These are phyloP conservation scores for Heliconius hermathena DNA, from an alignment of 1,140 invertebrate species.

Conservation along the genomic window DNA sequence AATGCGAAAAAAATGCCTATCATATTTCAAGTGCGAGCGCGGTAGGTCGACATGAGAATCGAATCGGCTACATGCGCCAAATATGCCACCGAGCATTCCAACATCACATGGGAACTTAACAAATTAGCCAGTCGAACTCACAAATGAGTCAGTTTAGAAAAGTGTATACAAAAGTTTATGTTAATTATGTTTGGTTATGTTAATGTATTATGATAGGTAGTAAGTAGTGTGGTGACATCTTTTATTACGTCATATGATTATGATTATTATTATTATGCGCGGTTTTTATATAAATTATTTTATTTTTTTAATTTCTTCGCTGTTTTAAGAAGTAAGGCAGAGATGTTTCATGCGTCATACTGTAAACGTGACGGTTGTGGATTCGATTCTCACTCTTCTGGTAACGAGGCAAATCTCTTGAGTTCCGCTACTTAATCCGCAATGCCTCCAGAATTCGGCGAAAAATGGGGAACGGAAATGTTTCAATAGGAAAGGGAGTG, in stretches of 20 bases:
- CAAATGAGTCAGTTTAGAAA: not conserved
- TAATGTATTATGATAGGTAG: not conserved
- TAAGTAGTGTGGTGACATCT: not conserved
- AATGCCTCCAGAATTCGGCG: not conserved
- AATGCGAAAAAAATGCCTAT: constrained; percentile 40
- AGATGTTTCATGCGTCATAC: too few species aligned
- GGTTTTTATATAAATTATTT: too few species aligned
- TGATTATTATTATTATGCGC: too few species aligned
- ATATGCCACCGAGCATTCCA: constrained; percentile 54
- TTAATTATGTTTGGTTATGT: not conserved
- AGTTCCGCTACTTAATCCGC: too few species aligned
- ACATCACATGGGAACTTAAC: constrained; percentile 20
- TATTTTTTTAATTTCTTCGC: too few species aligned
- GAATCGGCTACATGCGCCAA: constrained; percentile 42
- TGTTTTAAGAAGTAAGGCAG: too few species aligned
- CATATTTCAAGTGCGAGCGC: constrained; percentile 47
- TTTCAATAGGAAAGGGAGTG: too few species aligned
- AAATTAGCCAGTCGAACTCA: not conserved
- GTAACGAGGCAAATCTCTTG: too few species aligned
- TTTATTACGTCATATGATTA: not conserved
- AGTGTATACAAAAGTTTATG: not conserved
- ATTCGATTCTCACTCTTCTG: not conserved
- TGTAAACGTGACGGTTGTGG: not conserved
- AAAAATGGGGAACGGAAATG: too few species aligned
- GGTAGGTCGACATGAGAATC: constrained; percentile 50